phyloP scores from a whole-genome alignment of 92 coral and sea anemone genomes.

The Bergia sp. region DNA sequence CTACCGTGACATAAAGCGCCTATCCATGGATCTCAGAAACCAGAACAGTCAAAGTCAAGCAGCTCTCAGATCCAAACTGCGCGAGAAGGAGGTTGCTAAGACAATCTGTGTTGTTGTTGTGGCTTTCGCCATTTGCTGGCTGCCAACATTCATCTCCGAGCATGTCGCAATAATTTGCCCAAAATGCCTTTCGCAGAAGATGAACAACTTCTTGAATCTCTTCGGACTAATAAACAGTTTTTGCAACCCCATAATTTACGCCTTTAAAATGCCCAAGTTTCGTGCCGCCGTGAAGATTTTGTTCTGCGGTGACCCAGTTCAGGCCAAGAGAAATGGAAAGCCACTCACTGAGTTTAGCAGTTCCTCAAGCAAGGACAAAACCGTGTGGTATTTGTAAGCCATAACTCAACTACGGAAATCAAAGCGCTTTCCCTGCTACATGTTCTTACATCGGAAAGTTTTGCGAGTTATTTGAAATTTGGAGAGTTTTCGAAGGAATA shows the following conservation, averaged over 20 bases:
- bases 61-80: slow-evolving; percentile 26
- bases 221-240: slow-evolving; percentile 37
- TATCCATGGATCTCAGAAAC: neutral
- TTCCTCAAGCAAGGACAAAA: slow-evolving; percentile 8
- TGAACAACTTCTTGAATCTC: slow-evolving; percentile 36
- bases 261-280: slow-evolving; percentile 41
- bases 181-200: slow-evolving; percentile 24
- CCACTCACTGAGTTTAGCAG: neutral
- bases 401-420: neutral
- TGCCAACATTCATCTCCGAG: slow-evolving; percentile 24
- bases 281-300: slow-evolving; percentile 26
- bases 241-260: slow-evolving; percentile 45
- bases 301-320: neutral
- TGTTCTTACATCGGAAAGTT: no score
- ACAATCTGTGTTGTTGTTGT: slow-evolving; percentile 26
- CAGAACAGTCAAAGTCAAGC: slow-evolving; percentile 27
- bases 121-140: slow-evolving; percentile 29
- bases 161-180: slow-evolving; percentile 21
- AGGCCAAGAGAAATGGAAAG: neutral
- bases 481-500: no score
- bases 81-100: slow-evolving; percentile 42
- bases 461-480: no score
- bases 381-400: slow-evolving; percentile 7
- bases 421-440: no score
- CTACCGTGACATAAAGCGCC: slow-evolving; percentile 35